phyloP scores from a whole-genome alignment of 2,797 vertebrate genomes.

The Kryptolebias ocellatus region DNA sequence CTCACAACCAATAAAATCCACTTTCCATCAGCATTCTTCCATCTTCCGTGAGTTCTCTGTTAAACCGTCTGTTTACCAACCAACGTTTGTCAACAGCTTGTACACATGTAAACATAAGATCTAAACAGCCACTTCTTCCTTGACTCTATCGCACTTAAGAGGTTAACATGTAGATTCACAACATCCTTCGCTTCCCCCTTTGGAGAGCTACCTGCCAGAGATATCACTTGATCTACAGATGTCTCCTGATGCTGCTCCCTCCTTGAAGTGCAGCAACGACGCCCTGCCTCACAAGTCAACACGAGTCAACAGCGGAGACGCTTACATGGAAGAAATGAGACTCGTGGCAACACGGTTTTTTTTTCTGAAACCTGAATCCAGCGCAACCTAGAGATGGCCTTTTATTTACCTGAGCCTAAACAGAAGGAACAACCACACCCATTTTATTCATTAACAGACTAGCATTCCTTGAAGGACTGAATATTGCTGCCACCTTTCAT shows the following conservation, averaged over 20 bases:
- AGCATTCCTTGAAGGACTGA: too few relatives aligned
- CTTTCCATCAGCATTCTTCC: constrained; percentile 1
- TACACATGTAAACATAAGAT: constrained; percentile 31
- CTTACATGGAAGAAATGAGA: constrained; percentile 37
- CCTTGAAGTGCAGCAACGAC: constrained; percentile 45
- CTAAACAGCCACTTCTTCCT: constrained; percentile 22
- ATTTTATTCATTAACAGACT: too few relatives aligned
- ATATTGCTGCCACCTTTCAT: too few relatives aligned
- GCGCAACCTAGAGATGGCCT: constrained; percentile 17
- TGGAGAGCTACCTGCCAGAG: constrained; percentile 55
- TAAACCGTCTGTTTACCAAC: constrained; percentile 21
- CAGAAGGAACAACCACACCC: constrained; percentile 17
- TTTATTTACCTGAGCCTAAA: constrained; percentile 16
- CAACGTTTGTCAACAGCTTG: constrained; percentile 32
- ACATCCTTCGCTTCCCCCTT: constrained; percentile 30
- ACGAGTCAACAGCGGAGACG: constrained; percentile 35
- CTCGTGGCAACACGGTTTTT: constrained; percentile 8
- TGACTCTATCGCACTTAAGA: constrained; percentile 19
- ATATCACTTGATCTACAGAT: constrained; percentile 29
- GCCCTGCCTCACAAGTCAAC: constrained; percentile 38
- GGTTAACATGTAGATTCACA: constrained; percentile 36
- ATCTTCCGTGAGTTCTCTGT: constrained; percentile 12
- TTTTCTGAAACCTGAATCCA: constrained; percentile 47
- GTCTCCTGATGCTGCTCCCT: constrained; percentile 41
- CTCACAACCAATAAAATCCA: not conserved